Evolutionary conservation across 2,797 vertebrate species (phyloP).

Genomic region (Allobates femoralis): DNA sequence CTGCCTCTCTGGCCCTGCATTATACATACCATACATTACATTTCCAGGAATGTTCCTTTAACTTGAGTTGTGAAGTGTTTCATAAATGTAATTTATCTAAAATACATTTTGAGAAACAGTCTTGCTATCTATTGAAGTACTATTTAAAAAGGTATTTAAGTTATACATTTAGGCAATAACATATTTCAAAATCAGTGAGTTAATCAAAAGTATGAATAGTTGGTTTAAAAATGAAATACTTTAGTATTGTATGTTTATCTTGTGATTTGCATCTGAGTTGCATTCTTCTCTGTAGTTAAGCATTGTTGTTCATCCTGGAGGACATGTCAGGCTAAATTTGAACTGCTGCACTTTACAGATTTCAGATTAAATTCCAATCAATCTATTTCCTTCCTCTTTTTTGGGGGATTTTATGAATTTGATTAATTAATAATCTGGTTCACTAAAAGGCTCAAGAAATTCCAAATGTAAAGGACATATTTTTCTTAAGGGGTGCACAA

Average conservation of each 20-base stretch:
- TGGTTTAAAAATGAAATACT: slow-evolving; percentile 14
- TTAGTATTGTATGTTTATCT: slow-evolving; percentile 60
- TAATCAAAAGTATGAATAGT: slow-evolving; percentile 8
- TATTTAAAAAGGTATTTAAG: not conserved
- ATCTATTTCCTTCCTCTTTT: slow-evolving; percentile 59
- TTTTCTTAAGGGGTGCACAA: not conserved
- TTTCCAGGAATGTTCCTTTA: not conserved
- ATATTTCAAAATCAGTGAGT: not conserved
- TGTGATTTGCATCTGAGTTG: slow-evolving; percentile 60
- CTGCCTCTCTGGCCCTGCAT: too few species aligned
- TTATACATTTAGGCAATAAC: not conserved
- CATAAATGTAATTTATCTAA: not conserved
- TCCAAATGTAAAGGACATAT: not conserved
- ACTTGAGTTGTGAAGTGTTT: not conserved
- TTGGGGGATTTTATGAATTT: not conserved
- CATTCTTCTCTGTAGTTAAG: slow-evolving; percentile 63
- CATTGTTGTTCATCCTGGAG: slow-evolving; percentile 65
- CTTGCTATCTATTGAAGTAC: not conserved
- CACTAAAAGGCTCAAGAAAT: not conserved
- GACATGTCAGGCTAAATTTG: slow-evolving; percentile 64
- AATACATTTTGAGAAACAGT: not conserved
- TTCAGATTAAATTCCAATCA: slow-evolving; percentile 70
- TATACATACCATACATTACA: too few species aligned
- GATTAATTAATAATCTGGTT: slow-evolving; percentile 15
- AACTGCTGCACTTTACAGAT: slow-evolving; percentile 67